Evolutionary conservation across 37 sponge, comb jelly and placozoan genomes (phyloP).

Genomic region (Diacarnus erythraeanus): DNA sequence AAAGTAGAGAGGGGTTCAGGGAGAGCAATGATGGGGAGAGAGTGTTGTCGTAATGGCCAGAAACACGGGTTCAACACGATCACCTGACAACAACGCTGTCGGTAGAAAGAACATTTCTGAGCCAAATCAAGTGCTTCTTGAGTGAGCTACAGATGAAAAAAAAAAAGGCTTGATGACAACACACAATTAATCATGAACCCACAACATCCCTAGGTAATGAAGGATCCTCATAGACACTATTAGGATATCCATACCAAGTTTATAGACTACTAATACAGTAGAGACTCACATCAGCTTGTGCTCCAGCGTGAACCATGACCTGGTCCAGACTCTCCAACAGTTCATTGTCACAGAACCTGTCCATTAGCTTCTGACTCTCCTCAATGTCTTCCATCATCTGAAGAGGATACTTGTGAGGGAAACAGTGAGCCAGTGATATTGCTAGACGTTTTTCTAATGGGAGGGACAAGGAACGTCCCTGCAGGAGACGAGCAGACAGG

Average conservation of each 20-base stretch:
- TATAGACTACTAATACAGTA: too few relatives aligned
- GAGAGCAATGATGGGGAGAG: slow-evolving; percentile 19
- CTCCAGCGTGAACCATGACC: slow-evolving; percentile 23
- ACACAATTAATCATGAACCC: too few relatives aligned
- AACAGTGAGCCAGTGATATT: slow-evolving; percentile 54
- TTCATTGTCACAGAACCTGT: slow-evolving; percentile 55
- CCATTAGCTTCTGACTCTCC: slow-evolving; percentile 49
- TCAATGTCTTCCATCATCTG: slow-evolving; percentile 75
- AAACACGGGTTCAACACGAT: slow-evolving; percentile 56
- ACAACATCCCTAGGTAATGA: too few relatives aligned
- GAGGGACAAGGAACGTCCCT: slow-evolving; percentile 52
- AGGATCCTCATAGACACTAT: too few relatives aligned
- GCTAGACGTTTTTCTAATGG: slow-evolving; percentile 42
- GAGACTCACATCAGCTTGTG: background rate
- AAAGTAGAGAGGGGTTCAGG: slow-evolving; percentile 50
- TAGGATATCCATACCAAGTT: too few relatives aligned
- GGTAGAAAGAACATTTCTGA: slow-evolving; percentile 41
- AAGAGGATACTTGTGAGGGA: slow-evolving; percentile 65
- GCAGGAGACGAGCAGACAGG: slow-evolving; percentile 46
- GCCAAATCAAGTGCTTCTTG: slow-evolving; percentile 29
- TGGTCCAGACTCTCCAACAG: slow-evolving; percentile 60
- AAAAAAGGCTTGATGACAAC: background rate
- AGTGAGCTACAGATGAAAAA: background rate
- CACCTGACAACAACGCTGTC: slow-evolving; percentile 37
- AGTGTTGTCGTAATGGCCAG: slow-evolving; percentile 48